A percentile compares a stretch with the other conserved stretches of the same genome.
These are phyloP conservation scores for Murina feae DNA, from an alignment of 2,113 vertebrate genomes.

Conservation along the genomic window DNA sequence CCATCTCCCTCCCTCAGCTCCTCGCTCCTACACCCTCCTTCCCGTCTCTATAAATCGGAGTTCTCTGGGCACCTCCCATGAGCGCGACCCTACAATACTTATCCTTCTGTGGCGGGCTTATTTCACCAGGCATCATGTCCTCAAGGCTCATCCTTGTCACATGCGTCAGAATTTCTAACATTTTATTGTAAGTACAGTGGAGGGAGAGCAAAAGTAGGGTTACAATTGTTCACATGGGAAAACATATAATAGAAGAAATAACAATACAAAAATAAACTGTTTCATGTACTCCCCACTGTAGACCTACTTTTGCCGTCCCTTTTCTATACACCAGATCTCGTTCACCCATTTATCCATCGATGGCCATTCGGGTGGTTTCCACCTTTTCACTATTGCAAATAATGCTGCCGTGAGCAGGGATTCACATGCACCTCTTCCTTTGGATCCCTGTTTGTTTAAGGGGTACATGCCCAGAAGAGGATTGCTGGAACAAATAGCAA, in stretches of 20 bases:
- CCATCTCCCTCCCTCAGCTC: neutral
- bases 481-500: neutral
- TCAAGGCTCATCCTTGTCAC: neutral
- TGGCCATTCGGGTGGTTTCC: neutral
- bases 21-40: neutral
- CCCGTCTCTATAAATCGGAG: neutral
- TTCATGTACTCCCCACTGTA: neutral
- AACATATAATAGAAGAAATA: neutral
- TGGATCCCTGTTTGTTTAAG: neutral
- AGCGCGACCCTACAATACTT: rapidly evolving
- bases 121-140: neutral
- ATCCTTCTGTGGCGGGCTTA: neutral
- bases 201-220: neutral
- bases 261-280: neutral
- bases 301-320: neutral
- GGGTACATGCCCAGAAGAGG: neutral
- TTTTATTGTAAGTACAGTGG: neutral
- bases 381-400: neutral
- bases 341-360: neutral
- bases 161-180: neutral
- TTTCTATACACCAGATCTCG: neutral
- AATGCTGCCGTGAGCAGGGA: neutral
- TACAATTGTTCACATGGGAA: neutral
- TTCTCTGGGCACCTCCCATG: rapidly evolving
- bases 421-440: neutral